Evolutionary conservation across 2,888 invertebrate species (phyloP).

Genomic region (Meiosimyza platycephala): DNA sequence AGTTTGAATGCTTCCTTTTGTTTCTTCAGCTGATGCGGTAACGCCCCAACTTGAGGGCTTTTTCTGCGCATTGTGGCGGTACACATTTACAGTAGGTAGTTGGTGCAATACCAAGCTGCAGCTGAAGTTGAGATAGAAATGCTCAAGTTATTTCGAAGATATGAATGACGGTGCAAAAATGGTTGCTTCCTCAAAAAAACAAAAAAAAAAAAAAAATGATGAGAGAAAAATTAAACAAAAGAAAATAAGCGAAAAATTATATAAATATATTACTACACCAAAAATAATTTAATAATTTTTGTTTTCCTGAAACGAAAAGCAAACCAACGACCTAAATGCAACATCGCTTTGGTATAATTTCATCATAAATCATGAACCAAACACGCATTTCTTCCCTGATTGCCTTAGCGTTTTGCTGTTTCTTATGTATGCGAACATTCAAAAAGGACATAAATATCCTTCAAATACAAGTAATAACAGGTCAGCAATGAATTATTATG

Average conservation of each 20-base stretch:
- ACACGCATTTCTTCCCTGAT: constrained; percentile 23
- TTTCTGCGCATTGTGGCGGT: no score
- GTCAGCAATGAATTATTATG: constrained; percentile 26
- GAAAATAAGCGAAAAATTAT: no score
- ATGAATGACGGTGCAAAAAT: constrained; percentile 17
- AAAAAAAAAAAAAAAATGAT: no score
- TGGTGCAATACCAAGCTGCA: background rate
- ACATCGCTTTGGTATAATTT: constrained; percentile 24
- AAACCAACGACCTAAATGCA: background rate
- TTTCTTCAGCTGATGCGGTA: no score
- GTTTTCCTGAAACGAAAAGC: no score
- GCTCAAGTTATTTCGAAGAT: background rate
- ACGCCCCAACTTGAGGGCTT: no score
- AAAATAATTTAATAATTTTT: no score
- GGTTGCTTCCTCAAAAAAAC: background rate
- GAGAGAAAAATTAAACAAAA: no score
- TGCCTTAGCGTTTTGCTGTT: no score
- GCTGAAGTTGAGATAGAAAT: background rate
- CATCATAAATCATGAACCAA: constrained; percentile 24
- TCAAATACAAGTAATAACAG: constrained; percentile 22
- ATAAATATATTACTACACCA: no score
- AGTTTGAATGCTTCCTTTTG: no score
- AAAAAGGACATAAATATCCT: constrained; percentile 15
- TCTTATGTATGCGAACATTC: background rate
- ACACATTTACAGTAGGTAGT: no score